Base-by-base conservation (phyloP, 2,888 invertebrate species). In the Oscheius sp. region DNA sequence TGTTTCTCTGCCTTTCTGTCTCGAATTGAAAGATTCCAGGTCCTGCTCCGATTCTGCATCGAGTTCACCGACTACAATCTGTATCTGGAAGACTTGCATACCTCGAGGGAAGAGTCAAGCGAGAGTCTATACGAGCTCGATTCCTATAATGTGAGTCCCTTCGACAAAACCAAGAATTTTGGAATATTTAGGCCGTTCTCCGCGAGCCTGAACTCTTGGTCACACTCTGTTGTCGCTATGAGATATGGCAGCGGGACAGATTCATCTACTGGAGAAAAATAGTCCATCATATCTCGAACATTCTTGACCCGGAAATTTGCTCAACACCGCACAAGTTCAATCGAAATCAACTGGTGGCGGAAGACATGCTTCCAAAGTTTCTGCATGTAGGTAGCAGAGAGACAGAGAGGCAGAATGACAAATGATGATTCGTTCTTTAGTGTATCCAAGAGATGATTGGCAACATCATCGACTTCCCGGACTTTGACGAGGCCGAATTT, bases 231-330 rank as follows among this genome's bases (percentile, higher is more conserved):
- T 76, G 66, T 72, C 76, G 70, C 57, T 74, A 73, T 70, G 79
- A 79, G 68, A 71, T 77, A 57, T 79, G 79, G 77, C 73, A 73
- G 63, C 29, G 35, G 10, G 70, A 42, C 4, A 37, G 74, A 21
- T 74, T 74, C 50, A 33, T 53, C 32, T 47, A 48, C 35, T 74
- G 62, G 70, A 58, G 70, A 13, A 21, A 53, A 13, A n/a, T 74
- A 1, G 35, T 74, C 7, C 42, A 33, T 32, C 13, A 37, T 47
- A 21, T 74, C n/a, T 21, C 68, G 29, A 33, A n/a, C 33, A 29
- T 74, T 21, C n/a, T 74, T 13, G 59, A 66, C 11, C 58, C 58
- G 29, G 58, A 68, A 7, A 35, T 57, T 0, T 66, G 66, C 13
- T 29, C 50, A 2, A 21, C 35, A 3, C 35, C 74, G 32, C 37